phyloP scores from a whole-genome alignment of 1,140 invertebrate species.

The Aphidius ervi region DNA sequence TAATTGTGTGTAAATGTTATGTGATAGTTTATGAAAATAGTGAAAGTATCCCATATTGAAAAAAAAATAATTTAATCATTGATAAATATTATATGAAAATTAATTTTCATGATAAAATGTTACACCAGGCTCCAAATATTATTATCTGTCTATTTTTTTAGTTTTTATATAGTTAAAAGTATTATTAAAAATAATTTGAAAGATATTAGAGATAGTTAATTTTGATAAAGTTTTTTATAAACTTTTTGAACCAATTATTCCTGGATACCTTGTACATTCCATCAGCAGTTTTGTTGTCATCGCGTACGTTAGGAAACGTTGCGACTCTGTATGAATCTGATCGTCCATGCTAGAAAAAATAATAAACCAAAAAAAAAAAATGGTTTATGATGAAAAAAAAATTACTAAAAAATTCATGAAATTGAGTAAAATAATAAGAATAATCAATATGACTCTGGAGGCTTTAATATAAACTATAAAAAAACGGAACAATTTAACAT shows the following conservation, averaged over 20 bases:
- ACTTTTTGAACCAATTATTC: background rate
- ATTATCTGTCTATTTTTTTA: too few relatives aligned
- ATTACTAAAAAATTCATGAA: slow-evolving; percentile 19
- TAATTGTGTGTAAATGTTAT: too few relatives aligned
- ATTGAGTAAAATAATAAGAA: background rate
- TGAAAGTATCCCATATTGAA: too few relatives aligned
- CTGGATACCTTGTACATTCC: slow-evolving; percentile 81
- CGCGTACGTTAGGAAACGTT: slow-evolving; percentile 79
- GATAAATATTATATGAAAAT: too few relatives aligned
- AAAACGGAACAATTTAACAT: background rate
- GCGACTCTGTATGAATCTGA: slow-evolving; percentile 91
- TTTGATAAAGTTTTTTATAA: too few relatives aligned
- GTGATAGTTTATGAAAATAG: too few relatives aligned
- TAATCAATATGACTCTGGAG: slow-evolving; percentile 17
- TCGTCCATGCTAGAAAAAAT: slow-evolving; percentile 78
- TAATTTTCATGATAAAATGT: too few relatives aligned
- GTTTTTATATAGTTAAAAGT: slow-evolving; percentile 19
- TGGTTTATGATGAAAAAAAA: slow-evolving; percentile 22
- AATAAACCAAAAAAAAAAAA: slow-evolving; percentile 42
- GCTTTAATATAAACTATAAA: slow-evolving; percentile 5
- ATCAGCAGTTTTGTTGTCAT: slow-evolving; percentile 91
- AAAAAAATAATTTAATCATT: too few relatives aligned
- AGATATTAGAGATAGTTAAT: background rate
- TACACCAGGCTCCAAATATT: too few relatives aligned
- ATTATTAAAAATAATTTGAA: slow-evolving; percentile 26